Percentiles rank a stretch among this genome's conserved stretches.
phyloP scores from a whole-genome alignment of 2,888 invertebrate genomes.

The Trisateles emortualis region DNA sequence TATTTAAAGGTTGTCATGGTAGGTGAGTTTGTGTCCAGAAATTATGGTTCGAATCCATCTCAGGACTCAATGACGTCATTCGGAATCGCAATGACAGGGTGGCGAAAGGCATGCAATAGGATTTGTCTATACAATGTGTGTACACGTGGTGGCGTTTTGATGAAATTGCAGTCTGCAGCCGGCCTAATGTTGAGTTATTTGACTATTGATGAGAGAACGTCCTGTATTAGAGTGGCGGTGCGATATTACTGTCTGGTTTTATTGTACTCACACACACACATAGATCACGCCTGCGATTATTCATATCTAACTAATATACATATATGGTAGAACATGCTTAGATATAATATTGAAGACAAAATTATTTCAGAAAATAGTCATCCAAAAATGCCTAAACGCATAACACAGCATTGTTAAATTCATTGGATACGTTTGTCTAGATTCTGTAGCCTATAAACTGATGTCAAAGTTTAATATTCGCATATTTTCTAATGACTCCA shows the following conservation, averaged over 20 bases:
- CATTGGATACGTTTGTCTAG: no score
- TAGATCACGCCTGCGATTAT: slow-evolving; percentile 4
- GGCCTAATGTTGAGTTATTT: slow-evolving; percentile 58
- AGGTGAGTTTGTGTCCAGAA: slow-evolving; percentile 69
- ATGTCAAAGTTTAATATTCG: no score
- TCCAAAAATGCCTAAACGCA: no score
- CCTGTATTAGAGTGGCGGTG: slow-evolving; percentile 26
- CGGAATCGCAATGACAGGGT: slow-evolving; percentile 80
- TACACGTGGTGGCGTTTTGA: slow-evolving; percentile 48
- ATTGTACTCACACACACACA: no score
- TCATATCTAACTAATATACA: no score
- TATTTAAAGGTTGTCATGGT: slow-evolving; percentile 42
- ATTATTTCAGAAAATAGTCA: no score
- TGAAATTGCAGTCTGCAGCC: slow-evolving; percentile 55
- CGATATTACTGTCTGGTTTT: slow-evolving; percentile 3
- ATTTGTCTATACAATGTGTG: slow-evolving; percentile 59
- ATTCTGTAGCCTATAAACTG: no score
- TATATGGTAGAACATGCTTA: no score
- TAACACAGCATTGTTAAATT: no score
- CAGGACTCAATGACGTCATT: slow-evolving; percentile 82
- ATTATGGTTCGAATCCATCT: slow-evolving; percentile 85
- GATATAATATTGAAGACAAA: no score
- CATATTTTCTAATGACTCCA: no score
- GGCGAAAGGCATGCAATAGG: slow-evolving; percentile 74
- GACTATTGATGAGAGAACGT: slow-evolving; percentile 55